Evolutionary conservation across 2,797 vertebrate genomes (phyloP).

Genomic region (Neosilurus mollespiculum): DNA sequence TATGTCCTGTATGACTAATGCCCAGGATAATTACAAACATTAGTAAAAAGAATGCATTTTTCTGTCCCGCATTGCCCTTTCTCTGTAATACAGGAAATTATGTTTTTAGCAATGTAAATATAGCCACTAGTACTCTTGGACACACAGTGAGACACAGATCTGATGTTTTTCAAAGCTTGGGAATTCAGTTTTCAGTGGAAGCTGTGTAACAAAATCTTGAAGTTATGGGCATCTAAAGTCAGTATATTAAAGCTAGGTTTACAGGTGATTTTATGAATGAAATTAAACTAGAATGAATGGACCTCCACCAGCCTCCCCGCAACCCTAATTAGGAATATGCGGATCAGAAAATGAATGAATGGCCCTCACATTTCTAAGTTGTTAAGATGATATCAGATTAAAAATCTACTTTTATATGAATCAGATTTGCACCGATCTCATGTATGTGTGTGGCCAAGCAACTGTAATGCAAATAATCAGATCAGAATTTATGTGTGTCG

Average conservation of each 20-base stretch:
- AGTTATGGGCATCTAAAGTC: not conserved
- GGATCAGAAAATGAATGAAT: no score
- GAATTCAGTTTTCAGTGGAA: not conserved
- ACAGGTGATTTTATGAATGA: not conserved
- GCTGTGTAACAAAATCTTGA: not conserved
- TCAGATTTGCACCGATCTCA: not conserved
- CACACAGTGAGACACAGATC: not conserved
- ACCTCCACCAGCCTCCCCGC: no score
- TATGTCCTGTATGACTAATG: slow-evolving; percentile 8
- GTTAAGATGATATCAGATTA: not conserved
- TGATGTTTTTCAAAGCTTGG: not conserved
- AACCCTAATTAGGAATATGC: no score
- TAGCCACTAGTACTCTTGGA: not conserved
- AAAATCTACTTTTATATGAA: not conserved
- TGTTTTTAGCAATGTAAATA: not conserved
- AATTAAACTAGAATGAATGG: no score
- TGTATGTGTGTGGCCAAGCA: not conserved
- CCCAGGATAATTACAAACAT: not conserved
- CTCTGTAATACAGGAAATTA: not conserved
- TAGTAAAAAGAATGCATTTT: not conserved
- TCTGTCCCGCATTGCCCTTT: not conserved
- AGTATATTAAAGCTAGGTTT: not conserved
- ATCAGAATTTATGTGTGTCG: not conserved
- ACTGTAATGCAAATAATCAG: not conserved
- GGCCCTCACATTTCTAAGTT: not conserved